phyloP scores from a whole-genome alignment of 2,113 vertebrate genomes.

The Mormyrus lacerda region DNA sequence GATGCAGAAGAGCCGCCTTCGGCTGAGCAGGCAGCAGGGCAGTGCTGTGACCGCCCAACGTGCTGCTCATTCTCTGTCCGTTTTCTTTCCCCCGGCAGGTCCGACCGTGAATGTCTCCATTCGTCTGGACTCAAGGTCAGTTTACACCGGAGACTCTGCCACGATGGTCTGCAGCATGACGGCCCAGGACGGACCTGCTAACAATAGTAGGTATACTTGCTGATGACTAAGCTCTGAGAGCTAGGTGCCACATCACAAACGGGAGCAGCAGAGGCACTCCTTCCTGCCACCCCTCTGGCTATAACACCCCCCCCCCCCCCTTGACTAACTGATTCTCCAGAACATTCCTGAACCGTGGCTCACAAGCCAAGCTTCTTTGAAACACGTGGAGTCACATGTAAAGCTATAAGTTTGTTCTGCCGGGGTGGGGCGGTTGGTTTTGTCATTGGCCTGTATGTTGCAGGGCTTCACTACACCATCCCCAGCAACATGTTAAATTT shows the following conservation, averaged over 20 bases:
- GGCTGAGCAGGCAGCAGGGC: neutral
- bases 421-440: neutral
- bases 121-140: conserved; percentile 63
- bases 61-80: neutral
- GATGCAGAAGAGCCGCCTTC: neutral
- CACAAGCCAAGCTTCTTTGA: neutral
- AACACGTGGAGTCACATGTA: neutral
- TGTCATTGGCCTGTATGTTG: neutral
- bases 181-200: conserved; percentile 62
- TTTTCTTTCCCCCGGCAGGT: conserved; percentile 54
- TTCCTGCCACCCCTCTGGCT: neutral
- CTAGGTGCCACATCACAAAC: neutral
- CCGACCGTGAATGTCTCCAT: conserved; percentile 73
- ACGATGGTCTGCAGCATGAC: conserved; percentile 75
- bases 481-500: neutral
- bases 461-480: neutral
- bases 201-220: conserved; percentile 57
- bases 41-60: neutral
- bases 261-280: neutral
- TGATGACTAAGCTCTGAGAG: neutral
- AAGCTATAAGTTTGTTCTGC: neutral
- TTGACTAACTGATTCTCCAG: neutral
- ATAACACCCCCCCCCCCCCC: neutral
- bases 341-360: neutral
- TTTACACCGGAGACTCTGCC: conserved; percentile 79